Conservation (phyloP, 2,113 vertebrate species). For the Cygnus atratus region DNA sequence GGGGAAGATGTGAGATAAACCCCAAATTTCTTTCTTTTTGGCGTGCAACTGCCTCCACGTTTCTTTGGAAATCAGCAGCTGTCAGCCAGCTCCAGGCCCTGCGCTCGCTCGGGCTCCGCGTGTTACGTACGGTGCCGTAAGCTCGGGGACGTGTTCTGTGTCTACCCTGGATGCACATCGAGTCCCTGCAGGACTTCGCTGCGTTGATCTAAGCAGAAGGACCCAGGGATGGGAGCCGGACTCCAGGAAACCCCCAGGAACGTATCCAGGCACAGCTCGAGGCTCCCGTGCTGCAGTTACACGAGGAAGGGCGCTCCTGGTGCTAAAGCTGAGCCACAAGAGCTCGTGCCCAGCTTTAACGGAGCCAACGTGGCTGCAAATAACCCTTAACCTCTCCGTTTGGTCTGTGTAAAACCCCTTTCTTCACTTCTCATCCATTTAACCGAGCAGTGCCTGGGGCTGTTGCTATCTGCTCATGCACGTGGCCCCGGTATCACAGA, state of each 20-base stretch:
- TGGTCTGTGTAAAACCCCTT: background rate
- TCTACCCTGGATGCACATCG: background rate
- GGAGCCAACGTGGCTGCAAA: rapidly evolving
- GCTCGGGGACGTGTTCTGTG: rapidly evolving
- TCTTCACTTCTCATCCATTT: background rate
- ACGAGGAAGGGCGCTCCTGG: background rate
- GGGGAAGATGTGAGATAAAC: background rate
- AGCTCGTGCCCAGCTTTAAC: background rate
- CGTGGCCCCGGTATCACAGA: rapidly evolving
- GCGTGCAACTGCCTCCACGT: background rate
- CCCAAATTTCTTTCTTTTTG: background rate
- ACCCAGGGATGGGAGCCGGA: background rate
- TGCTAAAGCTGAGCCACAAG: background rate
- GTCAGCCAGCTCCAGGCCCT: background rate
- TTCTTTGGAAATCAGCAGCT: background rate
- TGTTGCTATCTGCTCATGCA: background rate
- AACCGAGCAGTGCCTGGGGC: background rate
- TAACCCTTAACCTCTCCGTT: rapidly evolving
- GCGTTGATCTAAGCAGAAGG: background rate
- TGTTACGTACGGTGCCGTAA: rapidly evolving
- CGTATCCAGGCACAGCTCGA: background rate
- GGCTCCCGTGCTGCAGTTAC: background rate
- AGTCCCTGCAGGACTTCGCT: background rate
- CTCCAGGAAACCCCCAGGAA: background rate
- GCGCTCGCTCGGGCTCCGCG: rapidly evolving